These are phyloP conservation scores for Whitmania pigra DNA, from an alignment of 1,140 invertebrate species.

Conservation along the genomic window DNA sequence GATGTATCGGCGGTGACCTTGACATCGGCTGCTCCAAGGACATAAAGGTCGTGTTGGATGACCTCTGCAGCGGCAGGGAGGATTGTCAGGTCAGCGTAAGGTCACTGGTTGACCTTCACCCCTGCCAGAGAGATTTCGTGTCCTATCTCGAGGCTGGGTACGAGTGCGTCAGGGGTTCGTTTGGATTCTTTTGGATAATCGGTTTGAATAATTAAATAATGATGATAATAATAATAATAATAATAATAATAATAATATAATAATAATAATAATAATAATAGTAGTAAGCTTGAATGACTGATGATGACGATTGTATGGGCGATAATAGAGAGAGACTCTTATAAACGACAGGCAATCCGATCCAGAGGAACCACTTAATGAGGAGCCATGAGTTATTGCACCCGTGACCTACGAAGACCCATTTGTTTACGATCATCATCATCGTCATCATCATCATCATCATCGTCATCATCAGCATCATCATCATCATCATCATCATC, in stretches of 20 bases:
- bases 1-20: slow-evolving; percentile 13
- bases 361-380: background rate
- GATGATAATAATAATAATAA: too few relatives aligned
- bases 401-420: too few relatives aligned
- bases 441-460: slow-evolving; percentile 12
- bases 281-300: background rate
- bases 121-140: slow-evolving; percentile 19
- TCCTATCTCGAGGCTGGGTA: slow-evolving; percentile 14
- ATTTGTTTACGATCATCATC: background rate
- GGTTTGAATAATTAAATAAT: too few relatives aligned
- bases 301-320: background rate
- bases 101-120: slow-evolving; percentile 19
- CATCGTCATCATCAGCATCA: slow-evolving; percentile 4
- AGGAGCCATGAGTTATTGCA: too few relatives aligned
- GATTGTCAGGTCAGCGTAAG: slow-evolving; percentile 13
- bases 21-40: slow-evolving; percentile 17
- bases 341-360: background rate
- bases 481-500: slow-evolving; percentile 16
- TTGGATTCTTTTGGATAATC: background rate
- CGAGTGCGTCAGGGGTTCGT: slow-evolving; percentile 7
- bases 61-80: slow-evolving; percentile 9
- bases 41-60: slow-evolving; percentile 12
- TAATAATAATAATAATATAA: too few relatives aligned
- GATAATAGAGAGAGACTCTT: background rate
- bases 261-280: background rate